These are phyloP conservation scores for Embidobia sp. DNA, from an alignment of 2,888 invertebrate genomes.

Conservation along the genomic window DNA sequence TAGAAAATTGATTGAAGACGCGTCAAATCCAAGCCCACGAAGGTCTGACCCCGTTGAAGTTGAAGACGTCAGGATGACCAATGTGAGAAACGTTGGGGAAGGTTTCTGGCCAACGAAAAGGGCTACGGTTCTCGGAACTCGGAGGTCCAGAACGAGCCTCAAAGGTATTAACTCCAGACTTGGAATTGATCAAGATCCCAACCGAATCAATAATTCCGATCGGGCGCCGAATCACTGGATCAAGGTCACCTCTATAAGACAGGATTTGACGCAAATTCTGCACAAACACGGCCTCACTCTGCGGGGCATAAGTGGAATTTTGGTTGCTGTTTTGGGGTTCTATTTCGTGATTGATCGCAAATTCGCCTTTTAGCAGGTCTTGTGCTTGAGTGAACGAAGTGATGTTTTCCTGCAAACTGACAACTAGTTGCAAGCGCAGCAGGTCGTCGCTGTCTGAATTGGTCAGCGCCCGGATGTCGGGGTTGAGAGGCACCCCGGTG, in stretches of 20 bases:
- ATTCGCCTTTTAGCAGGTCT: slow-evolving; percentile 83
- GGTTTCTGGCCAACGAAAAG: slow-evolving; percentile 90
- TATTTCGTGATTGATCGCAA: slow-evolving; percentile 41
- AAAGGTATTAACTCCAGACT: slow-evolving; percentile 72
- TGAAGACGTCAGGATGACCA: slow-evolving; percentile 89
- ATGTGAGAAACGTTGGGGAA: slow-evolving; percentile 85
- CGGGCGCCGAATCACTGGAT: slow-evolving; percentile 75
- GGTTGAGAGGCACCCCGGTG: slow-evolving; percentile 84
- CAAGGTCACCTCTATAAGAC: slow-evolving; percentile 76
- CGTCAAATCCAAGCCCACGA: slow-evolving; percentile 84
- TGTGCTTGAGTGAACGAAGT: slow-evolving; percentile 83
- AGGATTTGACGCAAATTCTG: slow-evolving; percentile 65
- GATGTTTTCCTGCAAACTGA: slow-evolving; percentile 81
- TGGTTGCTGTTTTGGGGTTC: slow-evolving; percentile 22
- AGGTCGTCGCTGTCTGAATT: slow-evolving; percentile 45
- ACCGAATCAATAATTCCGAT: slow-evolving; percentile 84
- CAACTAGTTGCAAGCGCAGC: slow-evolving; percentile 14
- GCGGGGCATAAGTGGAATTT: slow-evolving; percentile 15
- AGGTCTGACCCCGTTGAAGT: slow-evolving; percentile 85
- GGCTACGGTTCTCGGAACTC: slow-evolving; percentile 76
- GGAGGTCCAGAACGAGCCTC: slow-evolving; percentile 78
- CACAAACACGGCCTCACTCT: slow-evolving; percentile 50
- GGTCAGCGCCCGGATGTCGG: slow-evolving; percentile 78
- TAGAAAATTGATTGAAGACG: slow-evolving; percentile 11
- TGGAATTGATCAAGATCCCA: slow-evolving; percentile 81